A percentile compares a stretch with the other conserved stretches of the same genome.
phyloP scores from a whole-genome alignment of 1,140 invertebrate genomes.

The Antheraea mylitta region DNA sequence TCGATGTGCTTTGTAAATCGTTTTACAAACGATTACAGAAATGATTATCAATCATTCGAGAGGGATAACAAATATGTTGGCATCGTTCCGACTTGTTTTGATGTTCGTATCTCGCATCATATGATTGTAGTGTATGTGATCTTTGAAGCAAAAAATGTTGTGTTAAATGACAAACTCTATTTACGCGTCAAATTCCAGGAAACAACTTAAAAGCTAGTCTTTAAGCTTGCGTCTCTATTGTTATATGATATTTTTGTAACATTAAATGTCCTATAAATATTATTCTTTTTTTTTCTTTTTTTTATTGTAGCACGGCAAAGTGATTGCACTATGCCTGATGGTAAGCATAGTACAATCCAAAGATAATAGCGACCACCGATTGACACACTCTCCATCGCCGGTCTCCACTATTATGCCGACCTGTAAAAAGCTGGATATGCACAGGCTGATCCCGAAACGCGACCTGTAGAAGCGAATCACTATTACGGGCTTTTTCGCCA shows the following conservation, averaged over 20 bases:
- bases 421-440: no score
- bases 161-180: not conserved
- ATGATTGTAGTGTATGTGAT: not conserved
- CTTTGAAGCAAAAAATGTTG: not conserved
- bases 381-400: no score
- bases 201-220: not conserved
- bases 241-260: not conserved
- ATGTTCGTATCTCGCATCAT: not conserved
- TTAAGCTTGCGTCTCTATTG: not conserved
- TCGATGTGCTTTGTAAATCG: not conserved
- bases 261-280: not conserved
- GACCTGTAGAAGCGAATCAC: no score
- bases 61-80: constrained; percentile 1
- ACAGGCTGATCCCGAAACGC: no score
- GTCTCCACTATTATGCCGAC: no score
- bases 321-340: no score
- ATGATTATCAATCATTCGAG: not conserved
- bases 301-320: no score
- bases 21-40: not conserved
- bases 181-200: not conserved
- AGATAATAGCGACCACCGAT: no score
- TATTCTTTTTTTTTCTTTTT: no score
- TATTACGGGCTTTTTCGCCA: no score
- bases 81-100: not conserved
- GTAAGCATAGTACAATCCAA: no score